Evolutionary conservation across 2,888 invertebrate genomes (phyloP), one percentile per base, ranked within the genome.

Genomic region (Margaritifera margaritifera): DNA sequence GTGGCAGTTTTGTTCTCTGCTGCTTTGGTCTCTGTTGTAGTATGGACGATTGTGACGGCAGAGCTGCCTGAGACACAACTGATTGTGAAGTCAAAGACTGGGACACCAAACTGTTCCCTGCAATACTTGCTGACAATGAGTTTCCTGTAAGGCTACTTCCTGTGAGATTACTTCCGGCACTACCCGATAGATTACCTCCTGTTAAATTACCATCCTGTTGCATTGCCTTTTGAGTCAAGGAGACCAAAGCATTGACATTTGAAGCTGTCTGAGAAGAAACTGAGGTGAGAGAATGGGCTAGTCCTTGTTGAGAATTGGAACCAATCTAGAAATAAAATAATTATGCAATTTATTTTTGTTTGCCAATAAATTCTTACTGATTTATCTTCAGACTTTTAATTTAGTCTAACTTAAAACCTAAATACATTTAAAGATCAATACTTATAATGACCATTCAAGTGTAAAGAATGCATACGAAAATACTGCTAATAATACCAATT

Each of bases 1-100:
- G 95, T 27, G 95, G 95, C 70, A 95, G 93, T 71, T 87, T 87
- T 71, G 84, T 82, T 73, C 83, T 79, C 70, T 93, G 94, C 67
- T 92, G 93, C 83, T 92, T 93, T 79, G 93, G 92, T 85, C 85
- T 70, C 76, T 85, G 93, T 89, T 83, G 80, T 65, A 84, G 66
- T 63, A 76, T 68, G 50, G 78, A 77, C 71, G 72, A 69, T 64
- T 79, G 78, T 25, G 78, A 71, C 15, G 68, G 69, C 52, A 75
- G 57, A 58, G 75, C 69, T 59, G 79, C 57, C 66, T 70, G 72
- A 60, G 59, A 57, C 66, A 72, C 66, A 42, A 66, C 65, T 31
- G 62, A 52, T 55, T 71, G 73, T 24, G 72, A 62, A 27, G 69
- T 62, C 24, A 75, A 69, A 27, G 64, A 71, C 74, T 71, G 75